Percentiles rank a stretch among this genome's conserved stretches.
phyloP scores from a whole-genome alignment of 2,797 vertebrate genomes.

The Neosilurus mollespiculum region DNA sequence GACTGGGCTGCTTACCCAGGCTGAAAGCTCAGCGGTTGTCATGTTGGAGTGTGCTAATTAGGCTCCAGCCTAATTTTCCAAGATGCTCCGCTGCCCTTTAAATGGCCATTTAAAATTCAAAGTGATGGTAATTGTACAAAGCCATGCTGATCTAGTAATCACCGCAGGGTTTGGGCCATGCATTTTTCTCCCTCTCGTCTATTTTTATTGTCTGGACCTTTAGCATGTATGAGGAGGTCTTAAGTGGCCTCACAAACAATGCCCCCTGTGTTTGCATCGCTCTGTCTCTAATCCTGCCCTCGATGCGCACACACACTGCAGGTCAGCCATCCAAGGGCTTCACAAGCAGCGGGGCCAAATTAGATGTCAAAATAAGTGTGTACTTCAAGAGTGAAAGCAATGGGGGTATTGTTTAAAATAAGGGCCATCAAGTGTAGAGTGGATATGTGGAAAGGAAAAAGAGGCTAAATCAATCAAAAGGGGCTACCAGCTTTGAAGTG shows the following conservation, averaged over 20 bases:
- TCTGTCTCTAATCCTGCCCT: constrained; percentile 51
- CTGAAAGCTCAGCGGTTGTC: constrained; percentile 91
- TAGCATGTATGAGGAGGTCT: constrained; percentile 71
- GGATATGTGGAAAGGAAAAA: constrained; percentile 46
- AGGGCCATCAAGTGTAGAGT: constrained; percentile 45
- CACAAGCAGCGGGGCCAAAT: constrained; percentile 59
- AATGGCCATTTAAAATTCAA: constrained; percentile 97
- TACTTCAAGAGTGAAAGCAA: constrained; percentile 51
- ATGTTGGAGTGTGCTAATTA: constrained; percentile 95
- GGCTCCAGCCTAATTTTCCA: constrained; percentile 94
- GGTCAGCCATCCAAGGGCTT: constrained; percentile 55
- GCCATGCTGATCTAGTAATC: constrained; percentile 91
- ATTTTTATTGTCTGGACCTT: constrained; percentile 71
- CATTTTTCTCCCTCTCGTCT: constrained; percentile 56
- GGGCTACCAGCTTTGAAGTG: constrained; percentile 37
- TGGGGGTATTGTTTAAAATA: constrained; percentile 58
- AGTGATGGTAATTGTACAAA: constrained; percentile 93
- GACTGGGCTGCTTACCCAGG: constrained; percentile 88
- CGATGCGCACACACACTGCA: constrained; percentile 37
- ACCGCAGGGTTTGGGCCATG: constrained; percentile 77
- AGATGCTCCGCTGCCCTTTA: constrained; percentile 94
- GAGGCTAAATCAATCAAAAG: constrained; percentile 50
- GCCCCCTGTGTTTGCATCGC: constrained; percentile 46
- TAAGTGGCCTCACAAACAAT: constrained; percentile 71
- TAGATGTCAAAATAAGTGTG: constrained; percentile 65